A percentile compares a stretch with the other conserved stretches of the same genome.
Evolutionary conservation across 2,113 vertebrate genomes (phyloP).

Genomic region (Salvator merianae): DNA sequence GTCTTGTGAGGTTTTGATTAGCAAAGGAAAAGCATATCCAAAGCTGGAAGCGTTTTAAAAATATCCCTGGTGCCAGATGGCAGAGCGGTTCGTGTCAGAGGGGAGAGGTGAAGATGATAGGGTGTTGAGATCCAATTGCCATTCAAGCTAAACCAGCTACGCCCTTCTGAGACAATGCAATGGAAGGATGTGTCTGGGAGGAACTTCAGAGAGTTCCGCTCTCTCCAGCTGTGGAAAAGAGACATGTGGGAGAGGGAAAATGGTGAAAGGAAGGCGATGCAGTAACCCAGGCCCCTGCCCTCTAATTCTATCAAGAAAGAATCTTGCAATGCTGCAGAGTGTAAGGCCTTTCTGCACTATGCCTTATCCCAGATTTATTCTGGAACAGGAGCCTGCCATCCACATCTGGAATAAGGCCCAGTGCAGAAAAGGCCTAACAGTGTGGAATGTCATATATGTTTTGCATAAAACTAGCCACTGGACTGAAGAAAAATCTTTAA

Average conservation of each 20-base stretch:
- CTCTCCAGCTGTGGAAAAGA: not conserved
- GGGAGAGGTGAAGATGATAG: not conserved
- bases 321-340: not conserved
- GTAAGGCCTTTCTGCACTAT: too few species aligned
- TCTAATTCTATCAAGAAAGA: too few species aligned
- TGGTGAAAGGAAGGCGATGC: not conserved
- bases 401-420: too few species aligned
- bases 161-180: not conserved
- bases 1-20: slow-evolving; percentile 1
- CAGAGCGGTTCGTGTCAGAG: not conserved
- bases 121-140: not conserved
- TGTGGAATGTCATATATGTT: not conserved
- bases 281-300: not conserved
- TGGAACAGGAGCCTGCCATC: too few species aligned
- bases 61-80: not conserved
- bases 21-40: not conserved
- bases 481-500: not conserved
- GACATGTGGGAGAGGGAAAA: not conserved
- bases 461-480: not conserved
- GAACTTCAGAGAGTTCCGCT: not conserved
- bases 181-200: slow-evolving; percentile 3
- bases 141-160: not conserved
- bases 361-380: too few species aligned
- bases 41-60: not conserved
- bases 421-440: too few species aligned